Evolutionary conservation across 2,113 vertebrate genomes (phyloP), one percentile per base, ranked within the genome.

Genomic region (Erythrolamprus reginae): DNA sequence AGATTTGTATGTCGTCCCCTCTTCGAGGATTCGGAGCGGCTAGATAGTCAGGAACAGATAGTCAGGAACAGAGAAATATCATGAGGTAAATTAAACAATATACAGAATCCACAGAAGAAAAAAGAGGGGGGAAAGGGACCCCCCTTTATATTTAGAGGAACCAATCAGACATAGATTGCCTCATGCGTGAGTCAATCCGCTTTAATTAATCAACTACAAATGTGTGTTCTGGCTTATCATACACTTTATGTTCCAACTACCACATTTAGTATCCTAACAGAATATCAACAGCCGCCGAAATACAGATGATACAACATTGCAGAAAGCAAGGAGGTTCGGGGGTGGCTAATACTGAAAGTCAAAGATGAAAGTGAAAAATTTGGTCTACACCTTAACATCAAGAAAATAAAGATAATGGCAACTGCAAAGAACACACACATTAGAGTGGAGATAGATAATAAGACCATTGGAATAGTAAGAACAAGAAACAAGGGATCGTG

Each of bases 61-160:
- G 10, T 61, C 10, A 61, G 10, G 58, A n/a, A 28, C 26, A 61
- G 10, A 61, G 58, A 26, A 61, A 61, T 10, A 61, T 61, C 26
- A 61, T n/a, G 26, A 28, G 28, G 12, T 61, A n/a, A 61, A 61
- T 61, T 28, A 13, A 61, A 61, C 58, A 61, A 28, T 61, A 61
- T 28, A 61, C 0, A 61, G 26, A 10, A 13, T 1, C 28, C 26
- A 61, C 58, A 61, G 26, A 61, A 61, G 26, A n/a, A 61, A 61
- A 28, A n/a, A 12, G 26, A n/a, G 26, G 3, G 58, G 1, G 0
- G 1, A 12, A 61, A 26, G 9, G 56, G 24, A 10, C 0, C 24
- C 56, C 24, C 56, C 56, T 28, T 26, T 28, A 58, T 28, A 58
- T 1, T 58, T 58, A 58, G 3, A 28, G 26, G 9, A 28, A 58